Evolutionary conservation across 2,888 invertebrate species (phyloP), one percentile per base, ranked within the genome.

Genomic region (Leptinotarsa peninsularis): DNA sequence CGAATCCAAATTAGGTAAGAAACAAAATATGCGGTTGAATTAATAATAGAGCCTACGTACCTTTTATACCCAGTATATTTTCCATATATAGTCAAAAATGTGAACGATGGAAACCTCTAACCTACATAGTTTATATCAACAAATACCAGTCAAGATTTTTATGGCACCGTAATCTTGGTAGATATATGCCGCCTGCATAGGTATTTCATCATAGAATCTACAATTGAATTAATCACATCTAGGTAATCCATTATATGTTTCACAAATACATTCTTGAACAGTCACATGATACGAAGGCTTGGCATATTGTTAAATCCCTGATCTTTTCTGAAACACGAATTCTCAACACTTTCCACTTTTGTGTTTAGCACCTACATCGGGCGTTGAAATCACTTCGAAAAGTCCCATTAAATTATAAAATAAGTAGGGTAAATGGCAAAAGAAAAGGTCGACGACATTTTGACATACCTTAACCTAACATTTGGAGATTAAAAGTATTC

Each of bases 381-480:
- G 63, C 63, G 63, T 54, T 56, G 21, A 23, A 21, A 54, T 56
- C 69, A 43, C 69, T 52, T 52, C 21, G 50, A 69, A n/a, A 33
- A 54, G 33, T 33, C 52, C 68, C 68, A 68, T 27, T 68, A 52
- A 72, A 76, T 80, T 74, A 68, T 75, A 63, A 27, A 33, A 63
- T 81, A 82, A 80, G 81, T 82, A 82, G 82, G 81, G 78, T 82
- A 82, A 82, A 82, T 78, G 80, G 80, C 79, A 80, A 81, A 80
- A 72, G 73, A 72, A 81, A 83, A 85, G 87, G 86, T 87, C 87
- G 85, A 83, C 86, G 86, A 86, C 87, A 86, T 85, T 85, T 86
- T 86, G 85, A 86, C 86, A 84, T 85, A 85, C 84, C 85, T 83
- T 83, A 83, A 84, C 83, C 82, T 81, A 82, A 81, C 80, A 82